Base-by-base conservation (phyloP, 2,113 vertebrate genomes). In the Bujurquina vittata region DNA sequence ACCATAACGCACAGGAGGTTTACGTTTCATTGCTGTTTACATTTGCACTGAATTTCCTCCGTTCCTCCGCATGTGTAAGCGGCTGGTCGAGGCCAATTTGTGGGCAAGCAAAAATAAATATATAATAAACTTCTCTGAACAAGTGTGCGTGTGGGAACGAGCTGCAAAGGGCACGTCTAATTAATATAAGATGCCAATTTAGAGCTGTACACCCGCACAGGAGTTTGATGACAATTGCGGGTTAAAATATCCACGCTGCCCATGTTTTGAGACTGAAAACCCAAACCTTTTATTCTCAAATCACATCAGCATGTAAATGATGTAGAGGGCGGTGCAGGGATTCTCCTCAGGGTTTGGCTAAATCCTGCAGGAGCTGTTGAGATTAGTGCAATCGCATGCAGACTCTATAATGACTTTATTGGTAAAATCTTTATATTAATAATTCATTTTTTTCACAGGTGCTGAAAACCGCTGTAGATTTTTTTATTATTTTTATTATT, bases 271-370 rank as follows among this genome's bases (percentile, higher is more conserved):
- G 65, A 52, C 31, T 20, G 20, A 58, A 60, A 74, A 18, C 26
- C 18, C 43, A 49, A 40, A 1, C 63, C 26, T 79, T 89, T 85
- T 85, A 76, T 81, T 82, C 77, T 74, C 31, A 2, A 56, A 56
- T 23, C 18, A 0, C 81, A 58, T 58, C 20, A 55, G 76, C 80
- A 81, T 69, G 35, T 65, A 55, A 46, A 20, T 81, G 79, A 72
- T 73, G 84, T 77, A 43, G 79, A 78, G 84, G 88, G 88, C 59
- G 88, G 87, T 85, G 90, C 86, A 75, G 40, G 56, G 73, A 9
- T 35, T 63, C 77, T 81, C 65, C 37, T 75, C 52, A 4, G 62
- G 86, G 62, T 80, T 80, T 56, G 37, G 46, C 65, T 52, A 20
- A 88, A 80, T 75, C 86, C 90, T 77, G 83, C 67, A 73, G 81